A percentile compares a stretch with the other conserved stretches of the same genome.
Evolutionary conservation across 2,888 invertebrate species (phyloP).

Genomic region (Drosophila setosimentum): DNA sequence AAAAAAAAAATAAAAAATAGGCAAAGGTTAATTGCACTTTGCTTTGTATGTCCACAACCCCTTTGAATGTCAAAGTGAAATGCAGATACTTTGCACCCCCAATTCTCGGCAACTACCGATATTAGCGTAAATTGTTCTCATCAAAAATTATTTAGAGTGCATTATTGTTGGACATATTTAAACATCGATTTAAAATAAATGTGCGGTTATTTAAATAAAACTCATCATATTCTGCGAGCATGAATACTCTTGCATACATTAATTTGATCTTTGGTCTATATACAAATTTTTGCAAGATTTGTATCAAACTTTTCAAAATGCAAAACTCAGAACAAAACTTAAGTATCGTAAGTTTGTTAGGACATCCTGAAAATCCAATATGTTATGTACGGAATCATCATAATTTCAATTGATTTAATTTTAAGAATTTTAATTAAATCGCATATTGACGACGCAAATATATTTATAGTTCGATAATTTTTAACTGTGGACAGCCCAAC

Average conservation of each 20-base stretch:
- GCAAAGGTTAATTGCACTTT: slow-evolving; percentile 74
- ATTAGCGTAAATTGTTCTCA: slow-evolving; percentile 34
- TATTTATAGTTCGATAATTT: not conserved
- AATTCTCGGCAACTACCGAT: not conserved
- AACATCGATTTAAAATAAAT: slow-evolving; percentile 27
- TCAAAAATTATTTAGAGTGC: slow-evolving; percentile 44
- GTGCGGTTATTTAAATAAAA: slow-evolving; percentile 46
- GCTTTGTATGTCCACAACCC: slow-evolving; percentile 10
- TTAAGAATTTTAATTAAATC: not conserved
- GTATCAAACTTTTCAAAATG: not conserved
- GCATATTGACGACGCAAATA: not conserved
- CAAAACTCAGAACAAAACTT: not conserved
- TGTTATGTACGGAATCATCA: not conserved
- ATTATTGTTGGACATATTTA: slow-evolving; percentile 6
- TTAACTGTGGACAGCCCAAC: not conserved
- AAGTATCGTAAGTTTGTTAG: not conserved
- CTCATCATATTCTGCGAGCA: slow-evolving; percentile 7
- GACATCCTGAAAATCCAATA: not conserved
- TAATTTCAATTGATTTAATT: not conserved
- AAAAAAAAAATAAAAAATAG: slow-evolving; percentile 63
- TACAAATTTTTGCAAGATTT: not conserved
- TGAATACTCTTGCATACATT: not conserved
- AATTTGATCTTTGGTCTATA: not conserved
- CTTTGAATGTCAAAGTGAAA: slow-evolving; percentile 72
- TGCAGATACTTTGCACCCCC: slow-evolving; percentile 33